These are phyloP conservation scores for Emesis russula DNA, from an alignment of 2,888 invertebrate genomes.

Conservation along the genomic window DNA sequence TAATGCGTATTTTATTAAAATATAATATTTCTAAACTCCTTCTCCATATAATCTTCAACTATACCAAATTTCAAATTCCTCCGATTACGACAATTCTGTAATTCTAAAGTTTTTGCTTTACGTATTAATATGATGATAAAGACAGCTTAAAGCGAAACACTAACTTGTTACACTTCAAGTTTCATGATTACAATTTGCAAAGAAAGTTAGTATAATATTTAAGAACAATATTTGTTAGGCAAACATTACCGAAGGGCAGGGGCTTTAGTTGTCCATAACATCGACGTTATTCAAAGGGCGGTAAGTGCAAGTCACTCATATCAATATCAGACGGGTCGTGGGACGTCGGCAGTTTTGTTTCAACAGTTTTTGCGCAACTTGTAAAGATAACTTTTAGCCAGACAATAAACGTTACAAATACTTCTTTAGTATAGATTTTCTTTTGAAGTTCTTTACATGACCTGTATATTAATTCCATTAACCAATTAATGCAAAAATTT, in stretches of 20 bases:
- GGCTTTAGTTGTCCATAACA: conserved; percentile 94
- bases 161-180: conserved; percentile 23
- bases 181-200: conserved; percentile 88
- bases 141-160: conserved; percentile 7
- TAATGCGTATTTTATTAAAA: too few relatives aligned
- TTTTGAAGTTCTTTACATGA: too few relatives aligned
- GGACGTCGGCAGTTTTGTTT: conserved; percentile 93
- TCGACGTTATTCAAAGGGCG: conserved; percentile 92
- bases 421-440: too few relatives aligned
- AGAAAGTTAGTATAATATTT: conserved; percentile 90
- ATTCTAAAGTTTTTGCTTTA: too few relatives aligned
- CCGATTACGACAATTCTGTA: too few relatives aligned
- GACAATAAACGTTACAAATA: conserved; percentile 26
- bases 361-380: conserved; percentile 93
- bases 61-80: too few relatives aligned
- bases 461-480: too few relatives aligned
- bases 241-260: conserved; percentile 90
- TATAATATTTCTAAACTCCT: too few relatives aligned
- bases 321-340: conserved; percentile 93
- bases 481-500: too few relatives aligned
- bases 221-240: conserved; percentile 94
- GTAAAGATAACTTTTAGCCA: conserved; percentile 79
- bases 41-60: too few relatives aligned
- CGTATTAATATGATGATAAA: too few relatives aligned
- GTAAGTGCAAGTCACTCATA: conserved; percentile 96